Evolutionary conservation across 2,797 vertebrate species (phyloP).

Genomic region (Bovichtus diacanthus): DNA sequence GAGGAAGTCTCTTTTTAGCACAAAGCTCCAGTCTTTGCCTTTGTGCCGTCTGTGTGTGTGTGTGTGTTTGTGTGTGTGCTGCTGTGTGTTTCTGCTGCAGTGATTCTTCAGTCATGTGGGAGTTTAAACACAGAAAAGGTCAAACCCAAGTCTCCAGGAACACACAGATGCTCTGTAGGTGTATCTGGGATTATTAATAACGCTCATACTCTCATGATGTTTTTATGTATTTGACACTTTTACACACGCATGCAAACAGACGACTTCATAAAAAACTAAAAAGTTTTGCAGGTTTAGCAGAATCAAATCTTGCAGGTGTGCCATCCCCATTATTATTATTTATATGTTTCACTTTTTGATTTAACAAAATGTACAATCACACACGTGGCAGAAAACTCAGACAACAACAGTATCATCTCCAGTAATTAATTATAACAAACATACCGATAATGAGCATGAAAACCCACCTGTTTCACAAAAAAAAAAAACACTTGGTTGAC

Average conservation of each 20-base stretch:
- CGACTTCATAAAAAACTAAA: neutral
- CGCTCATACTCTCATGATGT: neutral
- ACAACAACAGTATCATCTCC: too few species aligned
- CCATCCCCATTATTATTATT: neutral
- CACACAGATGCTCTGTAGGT: neutral
- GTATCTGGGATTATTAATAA: slow-evolving; percentile 10
- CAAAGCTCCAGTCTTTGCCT: slow-evolving; percentile 39
- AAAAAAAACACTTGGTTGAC: too few species aligned
- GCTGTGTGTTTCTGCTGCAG: slow-evolving; percentile 14
- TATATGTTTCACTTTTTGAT: too few species aligned
- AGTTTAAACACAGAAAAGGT: slow-evolving; percentile 42
- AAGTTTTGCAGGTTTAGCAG: neutral
- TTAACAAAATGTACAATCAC: too few species aligned
- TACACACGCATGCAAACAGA: neutral
- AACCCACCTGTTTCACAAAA: too few species aligned
- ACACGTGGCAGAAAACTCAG: too few species aligned
- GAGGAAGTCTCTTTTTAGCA: slow-evolving; percentile 44
- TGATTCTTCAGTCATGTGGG: slow-evolving; percentile 19
- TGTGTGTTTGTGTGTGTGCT: slow-evolving; percentile 8
- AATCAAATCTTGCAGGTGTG: neutral
- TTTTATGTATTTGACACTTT: neutral
- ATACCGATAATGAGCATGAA: too few species aligned
- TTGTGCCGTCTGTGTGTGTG: slow-evolving; percentile 23
- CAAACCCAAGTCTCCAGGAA: slow-evolving; percentile 41
- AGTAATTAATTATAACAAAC: too few species aligned